Evolutionary conservation across 2,113 vertebrate species (phyloP).

Genomic region (Gasterosteus nipponicus): DNA sequence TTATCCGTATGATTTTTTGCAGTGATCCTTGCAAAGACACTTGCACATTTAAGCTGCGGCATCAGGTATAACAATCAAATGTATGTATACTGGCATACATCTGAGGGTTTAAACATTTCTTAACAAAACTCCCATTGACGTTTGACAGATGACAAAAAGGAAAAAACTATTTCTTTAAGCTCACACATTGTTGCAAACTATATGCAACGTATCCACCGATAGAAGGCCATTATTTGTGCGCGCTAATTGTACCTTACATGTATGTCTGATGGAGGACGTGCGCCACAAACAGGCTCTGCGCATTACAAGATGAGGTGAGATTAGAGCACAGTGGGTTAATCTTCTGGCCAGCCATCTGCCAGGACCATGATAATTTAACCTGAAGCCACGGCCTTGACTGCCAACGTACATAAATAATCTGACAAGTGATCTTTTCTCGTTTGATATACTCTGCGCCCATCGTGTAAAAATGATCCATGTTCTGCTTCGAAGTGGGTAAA

Average conservation of each 20-base stretch:
- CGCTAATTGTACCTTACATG: conserved; percentile 55
- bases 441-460: not conserved
- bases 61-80: not conserved
- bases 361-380: conserved; percentile 75
- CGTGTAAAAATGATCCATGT: conserved; percentile 4
- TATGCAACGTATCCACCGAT: not conserved
- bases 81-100: not conserved
- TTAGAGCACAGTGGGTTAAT: conserved; percentile 81
- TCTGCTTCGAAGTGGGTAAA: not conserved
- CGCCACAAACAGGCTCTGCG: conserved; percentile 69
- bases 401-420: conserved; percentile 33
- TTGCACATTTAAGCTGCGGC: conserved; percentile 20
- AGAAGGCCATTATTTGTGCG: not conserved
- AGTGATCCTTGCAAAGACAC: conserved; percentile 19
- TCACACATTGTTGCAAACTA: not conserved
- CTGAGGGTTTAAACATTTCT: conserved; percentile 2
- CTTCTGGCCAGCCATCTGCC: conserved; percentile 80
- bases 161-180: not conserved
- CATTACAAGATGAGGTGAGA: conserved; percentile 81
- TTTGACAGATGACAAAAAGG: not conserved
- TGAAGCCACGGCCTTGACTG: conserved; percentile 59
- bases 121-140: not conserved
- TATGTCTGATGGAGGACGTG: conserved; percentile 46
- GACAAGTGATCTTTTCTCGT: conserved; percentile 52
- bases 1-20: conserved; percentile 41